Percentiles rank a stretch among this genome's conserved stretches.
phyloP scores from a whole-genome alignment of 1,140 invertebrate species.

The Neelides sp. region DNA sequence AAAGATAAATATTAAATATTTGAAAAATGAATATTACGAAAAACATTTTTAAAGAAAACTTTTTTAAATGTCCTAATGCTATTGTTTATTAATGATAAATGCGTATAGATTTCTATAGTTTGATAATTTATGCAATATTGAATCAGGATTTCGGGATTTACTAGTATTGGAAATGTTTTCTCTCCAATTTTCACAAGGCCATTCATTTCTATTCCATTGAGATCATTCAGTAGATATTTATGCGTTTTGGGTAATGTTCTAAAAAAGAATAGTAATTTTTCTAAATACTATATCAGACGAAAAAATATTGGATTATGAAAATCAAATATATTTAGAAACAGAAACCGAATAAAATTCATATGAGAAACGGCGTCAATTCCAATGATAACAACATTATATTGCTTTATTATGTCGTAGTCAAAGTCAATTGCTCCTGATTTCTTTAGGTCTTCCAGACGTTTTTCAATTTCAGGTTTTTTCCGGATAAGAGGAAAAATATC shows the following conservation, averaged over 20 bases:
- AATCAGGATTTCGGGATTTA: too few relatives aligned
- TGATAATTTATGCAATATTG: neutral
- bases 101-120: neutral
- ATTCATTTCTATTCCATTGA: constrained; percentile 52
- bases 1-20: constrained; percentile 40
- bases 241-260: constrained; percentile 62
- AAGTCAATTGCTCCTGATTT: neutral
- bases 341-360: constrained; percentile 65
- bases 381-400: constrained; percentile 55
- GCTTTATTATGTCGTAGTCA: neutral
- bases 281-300: too few relatives aligned
- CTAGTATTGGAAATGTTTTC: constrained; percentile 3
- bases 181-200: constrained; percentile 65
- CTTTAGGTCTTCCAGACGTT: neutral
- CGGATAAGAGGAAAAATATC: constrained; percentile 3
- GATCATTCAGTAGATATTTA: constrained; percentile 42
- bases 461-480: neutral
- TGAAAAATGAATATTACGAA: constrained; percentile 51
- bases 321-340: too few relatives aligned
- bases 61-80: too few relatives aligned
- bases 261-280: too few relatives aligned
- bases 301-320: too few relatives aligned
- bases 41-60: too few relatives aligned
- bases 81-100: constrained; percentile 16
- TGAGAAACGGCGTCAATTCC: constrained; percentile 75